Conservation (phyloP, 2,797 vertebrate genomes). For the Distichodus sexfasciatus region DNA sequence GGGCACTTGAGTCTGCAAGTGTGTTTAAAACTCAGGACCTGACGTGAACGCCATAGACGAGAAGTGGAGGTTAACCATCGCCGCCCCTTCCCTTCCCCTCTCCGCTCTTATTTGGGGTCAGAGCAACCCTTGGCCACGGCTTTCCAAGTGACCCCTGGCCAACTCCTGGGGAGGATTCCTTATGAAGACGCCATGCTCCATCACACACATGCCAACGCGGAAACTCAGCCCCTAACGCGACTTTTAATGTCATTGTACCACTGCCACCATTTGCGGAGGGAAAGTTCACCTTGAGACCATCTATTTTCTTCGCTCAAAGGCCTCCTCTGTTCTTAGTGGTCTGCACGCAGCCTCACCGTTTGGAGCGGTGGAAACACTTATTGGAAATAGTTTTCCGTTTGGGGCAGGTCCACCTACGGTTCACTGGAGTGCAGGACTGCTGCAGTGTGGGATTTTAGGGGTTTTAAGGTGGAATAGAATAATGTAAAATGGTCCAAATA, state of each 20-base stretch:
- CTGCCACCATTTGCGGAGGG: constrained; percentile 26
- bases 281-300: constrained; percentile 45
- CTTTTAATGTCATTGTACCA: constrained; percentile 31
- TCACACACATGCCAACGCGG: constrained; percentile 41
- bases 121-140: not conserved
- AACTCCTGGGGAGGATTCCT: constrained; percentile 40
- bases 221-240: constrained; percentile 6
- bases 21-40: no score
- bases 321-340: constrained; percentile 46
- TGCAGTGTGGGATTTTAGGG: not conserved
- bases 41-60: not conserved
- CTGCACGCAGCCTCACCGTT: constrained; percentile 31
- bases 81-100: not conserved
- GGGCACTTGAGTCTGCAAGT: no score
- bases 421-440: not conserved
- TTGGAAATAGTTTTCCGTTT: constrained; percentile 39
- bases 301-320: constrained; percentile 47
- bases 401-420: not conserved
- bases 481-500: no score
- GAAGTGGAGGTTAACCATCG: not conserved
- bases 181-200: constrained; percentile 43
- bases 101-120: not conserved
- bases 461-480: constrained; percentile 14
- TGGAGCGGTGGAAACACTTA: constrained; percentile 41
- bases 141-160: constrained; percentile 35